Conservation (phyloP, 35 echinoderm and acorn worm species). For the Ophiothrix spiculata region DNA sequence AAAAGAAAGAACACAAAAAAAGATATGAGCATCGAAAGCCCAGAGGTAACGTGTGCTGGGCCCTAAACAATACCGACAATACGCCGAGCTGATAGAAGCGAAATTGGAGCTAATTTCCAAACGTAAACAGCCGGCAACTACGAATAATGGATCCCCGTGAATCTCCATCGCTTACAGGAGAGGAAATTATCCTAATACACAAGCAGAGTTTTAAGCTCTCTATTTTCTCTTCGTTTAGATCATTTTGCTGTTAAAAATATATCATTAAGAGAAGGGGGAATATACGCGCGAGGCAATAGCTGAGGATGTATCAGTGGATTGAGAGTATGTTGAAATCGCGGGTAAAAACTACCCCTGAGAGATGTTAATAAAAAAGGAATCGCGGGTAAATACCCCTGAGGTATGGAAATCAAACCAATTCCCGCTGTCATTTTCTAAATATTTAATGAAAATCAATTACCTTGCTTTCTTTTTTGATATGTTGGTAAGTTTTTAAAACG, state of each 20-base stretch:
- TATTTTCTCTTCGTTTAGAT: not conserved
- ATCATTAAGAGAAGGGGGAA: not conserved
- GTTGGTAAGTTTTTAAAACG: too few relatives aligned
- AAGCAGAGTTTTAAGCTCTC: not conserved
- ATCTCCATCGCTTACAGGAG: not conserved
- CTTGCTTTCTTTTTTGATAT: too few relatives aligned
- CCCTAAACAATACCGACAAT: constrained; percentile 7
- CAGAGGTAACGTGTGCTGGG: not conserved
- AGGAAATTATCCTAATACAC: constrained; percentile 10
- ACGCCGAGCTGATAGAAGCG: not conserved
- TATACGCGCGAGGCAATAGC: not conserved
- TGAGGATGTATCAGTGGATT: not conserved
- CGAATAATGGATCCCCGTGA: not conserved
- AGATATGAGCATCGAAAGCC: not conserved
- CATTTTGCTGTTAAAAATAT: not conserved
- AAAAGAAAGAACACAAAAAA: not conserved
- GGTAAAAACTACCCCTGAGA: not conserved
- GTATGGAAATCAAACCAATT: not conserved
- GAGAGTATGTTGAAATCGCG: not conserved
- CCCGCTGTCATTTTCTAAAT: constrained; percentile 3
- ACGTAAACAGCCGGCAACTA: not conserved
- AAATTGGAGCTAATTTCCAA: constrained; percentile 9
- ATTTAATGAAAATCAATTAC: constrained; percentile 11
- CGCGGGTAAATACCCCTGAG: too few relatives aligned
- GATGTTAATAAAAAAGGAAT: too few relatives aligned